Evolutionary conservation across 2,888 invertebrate genomes (phyloP).

Genomic region (Clepsis dumicolana): DNA sequence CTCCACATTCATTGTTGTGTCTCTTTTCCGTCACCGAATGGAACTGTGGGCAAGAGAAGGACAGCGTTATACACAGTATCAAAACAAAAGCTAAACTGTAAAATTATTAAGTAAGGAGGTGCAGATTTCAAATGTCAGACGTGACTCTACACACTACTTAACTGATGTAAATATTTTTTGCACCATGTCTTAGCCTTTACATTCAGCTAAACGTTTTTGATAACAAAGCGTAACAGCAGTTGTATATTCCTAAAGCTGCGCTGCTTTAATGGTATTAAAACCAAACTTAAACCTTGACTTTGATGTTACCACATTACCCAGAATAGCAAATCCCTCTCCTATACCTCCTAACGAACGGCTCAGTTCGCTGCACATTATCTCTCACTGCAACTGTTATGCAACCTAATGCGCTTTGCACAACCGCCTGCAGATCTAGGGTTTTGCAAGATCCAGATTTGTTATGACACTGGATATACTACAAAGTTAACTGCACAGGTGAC

Average conservation of each 20-base stretch:
- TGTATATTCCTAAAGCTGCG: too few relatives aligned
- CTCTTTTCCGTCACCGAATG: constrained; percentile 80
- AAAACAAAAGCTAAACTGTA: background rate
- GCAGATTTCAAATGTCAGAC: too few relatives aligned
- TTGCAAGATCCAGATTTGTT: constrained; percentile 17
- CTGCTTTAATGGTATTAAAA: too few relatives aligned
- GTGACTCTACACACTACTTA: too few relatives aligned
- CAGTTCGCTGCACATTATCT: background rate
- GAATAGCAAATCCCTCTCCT: too few relatives aligned
- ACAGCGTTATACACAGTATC: background rate
- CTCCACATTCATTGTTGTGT: constrained; percentile 75
- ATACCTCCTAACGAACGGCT: background rate
- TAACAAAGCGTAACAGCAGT: too few relatives aligned
- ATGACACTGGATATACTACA: constrained; percentile 1
- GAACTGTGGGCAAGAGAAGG: constrained; percentile 66
- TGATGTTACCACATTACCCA: too few relatives aligned
- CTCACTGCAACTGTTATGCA: constrained; percentile 33
- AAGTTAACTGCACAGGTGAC: constrained; percentile 2
- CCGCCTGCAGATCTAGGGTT: constrained; percentile 31
- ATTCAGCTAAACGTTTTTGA: too few relatives aligned
- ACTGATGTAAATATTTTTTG: too few relatives aligned
- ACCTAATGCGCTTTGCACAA: constrained; percentile 35
- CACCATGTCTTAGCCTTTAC: too few relatives aligned
- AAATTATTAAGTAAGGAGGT: too few relatives aligned
- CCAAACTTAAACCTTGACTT: too few relatives aligned